Conservation (phyloP, 2,797 vertebrate genomes). For the Graptemys geographica region DNA sequence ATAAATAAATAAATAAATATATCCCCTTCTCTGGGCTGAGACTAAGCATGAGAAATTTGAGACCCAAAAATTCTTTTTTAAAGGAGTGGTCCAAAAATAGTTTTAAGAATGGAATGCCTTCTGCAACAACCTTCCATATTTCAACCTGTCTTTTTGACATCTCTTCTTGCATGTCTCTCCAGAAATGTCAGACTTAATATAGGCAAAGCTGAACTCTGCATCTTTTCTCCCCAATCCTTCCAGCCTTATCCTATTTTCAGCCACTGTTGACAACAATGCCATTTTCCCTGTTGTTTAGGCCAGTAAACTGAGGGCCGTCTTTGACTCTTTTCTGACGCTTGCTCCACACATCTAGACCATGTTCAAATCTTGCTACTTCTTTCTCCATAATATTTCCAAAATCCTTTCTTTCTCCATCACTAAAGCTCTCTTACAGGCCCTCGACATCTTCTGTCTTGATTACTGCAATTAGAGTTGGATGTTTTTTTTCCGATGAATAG, state of each 20-base stretch:
- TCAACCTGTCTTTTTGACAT: conserved; percentile 44
- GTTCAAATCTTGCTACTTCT: not conserved
- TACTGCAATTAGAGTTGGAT: not conserved
- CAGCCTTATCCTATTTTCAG: not conserved
- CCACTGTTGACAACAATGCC: not conserved
- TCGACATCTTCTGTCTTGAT: not conserved
- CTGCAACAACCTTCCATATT: conserved; percentile 45
- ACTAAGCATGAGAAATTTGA: conserved; percentile 30
- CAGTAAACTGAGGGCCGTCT: not conserved
- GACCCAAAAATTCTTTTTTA: conserved; percentile 41
- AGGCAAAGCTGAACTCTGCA: not conserved
- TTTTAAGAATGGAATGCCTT: conserved; percentile 64
- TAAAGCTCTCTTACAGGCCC: not conserved
- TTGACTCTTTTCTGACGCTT: not conserved
- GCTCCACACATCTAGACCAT: not conserved
- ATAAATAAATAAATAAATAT: conserved; percentile 41
- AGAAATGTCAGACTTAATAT: conserved; percentile 34
- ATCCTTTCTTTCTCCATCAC: not conserved
- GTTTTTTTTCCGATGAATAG: not conserved
- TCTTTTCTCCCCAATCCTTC: not conserved
- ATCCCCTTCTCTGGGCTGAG: conserved; percentile 47
- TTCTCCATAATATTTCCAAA: not conserved
- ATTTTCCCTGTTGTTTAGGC: not conserved
- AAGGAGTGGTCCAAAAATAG: conserved; percentile 61
- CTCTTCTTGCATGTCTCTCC: conserved; percentile 34